phyloP scores from a whole-genome alignment of 2,888 invertebrate genomes.

The Drosophila antonietae region DNA sequence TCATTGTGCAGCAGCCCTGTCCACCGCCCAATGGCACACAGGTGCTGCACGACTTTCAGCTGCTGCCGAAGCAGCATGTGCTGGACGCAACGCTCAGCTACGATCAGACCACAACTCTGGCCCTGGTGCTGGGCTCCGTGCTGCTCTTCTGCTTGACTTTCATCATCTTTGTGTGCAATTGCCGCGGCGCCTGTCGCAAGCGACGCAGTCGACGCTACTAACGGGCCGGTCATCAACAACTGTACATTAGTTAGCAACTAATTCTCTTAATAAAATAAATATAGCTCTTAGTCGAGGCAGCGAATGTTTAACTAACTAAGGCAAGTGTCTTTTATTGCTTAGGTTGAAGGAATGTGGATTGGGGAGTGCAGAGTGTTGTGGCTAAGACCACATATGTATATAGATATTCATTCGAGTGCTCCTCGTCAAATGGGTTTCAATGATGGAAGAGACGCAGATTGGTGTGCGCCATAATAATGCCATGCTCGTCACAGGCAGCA shows the following conservation, averaged over 20 bases:
- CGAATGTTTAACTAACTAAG: slow-evolving; percentile 72
- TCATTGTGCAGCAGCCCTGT: slow-evolving; percentile 93
- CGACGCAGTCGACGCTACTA: slow-evolving; percentile 64
- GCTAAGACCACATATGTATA: background rate
- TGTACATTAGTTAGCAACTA: slow-evolving; percentile 74
- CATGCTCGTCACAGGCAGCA: slow-evolving; percentile 96
- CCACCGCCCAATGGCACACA: slow-evolving; percentile 92
- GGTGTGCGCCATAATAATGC: slow-evolving; percentile 94
- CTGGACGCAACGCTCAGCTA: slow-evolving; percentile 85
- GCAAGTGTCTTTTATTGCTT: slow-evolving; percentile 33
- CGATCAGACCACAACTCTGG: slow-evolving; percentile 87
- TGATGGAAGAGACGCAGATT: slow-evolving; percentile 97
- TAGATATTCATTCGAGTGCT: background rate
- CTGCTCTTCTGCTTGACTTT: slow-evolving; percentile 87
- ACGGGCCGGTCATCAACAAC: slow-evolving; percentile 30
- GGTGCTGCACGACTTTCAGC: slow-evolving; percentile 86
- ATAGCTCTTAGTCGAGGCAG: slow-evolving; percentile 64
- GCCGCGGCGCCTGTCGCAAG: slow-evolving; percentile 81
- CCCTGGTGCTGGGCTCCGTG: slow-evolving; percentile 87
- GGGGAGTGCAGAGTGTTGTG: too few species aligned
- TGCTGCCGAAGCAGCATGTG: slow-evolving; percentile 86
- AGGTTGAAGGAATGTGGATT: slow-evolving; percentile 11
- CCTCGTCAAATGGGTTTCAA: slow-evolving; percentile 83
- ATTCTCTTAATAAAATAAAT: slow-evolving; percentile 66
- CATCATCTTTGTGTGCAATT: slow-evolving; percentile 87